A percentile compares a stretch with the other conserved stretches of the same genome.
These are phyloP conservation scores for Zophobas morio DNA, from an alignment of 1,140 invertebrate species.

Conservation along the genomic window DNA sequence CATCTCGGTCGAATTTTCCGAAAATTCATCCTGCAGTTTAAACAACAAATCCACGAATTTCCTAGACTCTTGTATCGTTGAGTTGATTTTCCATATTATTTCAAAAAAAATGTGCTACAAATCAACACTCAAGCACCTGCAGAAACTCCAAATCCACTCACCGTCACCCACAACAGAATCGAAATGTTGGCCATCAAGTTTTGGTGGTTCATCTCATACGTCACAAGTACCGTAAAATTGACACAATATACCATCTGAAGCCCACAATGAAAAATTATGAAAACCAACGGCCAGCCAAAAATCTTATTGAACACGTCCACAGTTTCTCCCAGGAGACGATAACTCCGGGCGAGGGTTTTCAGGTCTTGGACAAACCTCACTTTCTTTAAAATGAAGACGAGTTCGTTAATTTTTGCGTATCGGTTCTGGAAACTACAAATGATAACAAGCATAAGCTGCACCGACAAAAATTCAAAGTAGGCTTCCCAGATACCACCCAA, in stretches of 20 bases:
- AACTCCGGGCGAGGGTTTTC: background rate
- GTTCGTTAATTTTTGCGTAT: no score
- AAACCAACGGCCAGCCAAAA: background rate
- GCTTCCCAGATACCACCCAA: background rate
- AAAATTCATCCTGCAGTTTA: background rate
- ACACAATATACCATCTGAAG: background rate
- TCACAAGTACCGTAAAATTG: no score
- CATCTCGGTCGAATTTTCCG: background rate
- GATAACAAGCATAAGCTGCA: background rate
- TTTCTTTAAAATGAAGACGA: background rate
- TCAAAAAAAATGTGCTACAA: background rate
- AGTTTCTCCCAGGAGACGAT: constrained; percentile 7
- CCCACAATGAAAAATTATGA: constrained; percentile 12
- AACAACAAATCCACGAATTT: constrained; percentile 3
- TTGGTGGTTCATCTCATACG: no score
- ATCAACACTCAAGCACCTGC: background rate
- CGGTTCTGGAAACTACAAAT: no score
- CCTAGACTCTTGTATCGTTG: background rate
- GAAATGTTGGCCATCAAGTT: no score
- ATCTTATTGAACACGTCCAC: background rate
- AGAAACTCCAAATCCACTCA: no score
- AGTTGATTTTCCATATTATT: background rate
- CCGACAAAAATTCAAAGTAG: background rate
- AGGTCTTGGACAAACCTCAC: background rate
- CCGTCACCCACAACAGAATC: no score